phyloP scores from a whole-genome alignment of 2,888 invertebrate genomes.

The Falcaria lacertinaria region DNA sequence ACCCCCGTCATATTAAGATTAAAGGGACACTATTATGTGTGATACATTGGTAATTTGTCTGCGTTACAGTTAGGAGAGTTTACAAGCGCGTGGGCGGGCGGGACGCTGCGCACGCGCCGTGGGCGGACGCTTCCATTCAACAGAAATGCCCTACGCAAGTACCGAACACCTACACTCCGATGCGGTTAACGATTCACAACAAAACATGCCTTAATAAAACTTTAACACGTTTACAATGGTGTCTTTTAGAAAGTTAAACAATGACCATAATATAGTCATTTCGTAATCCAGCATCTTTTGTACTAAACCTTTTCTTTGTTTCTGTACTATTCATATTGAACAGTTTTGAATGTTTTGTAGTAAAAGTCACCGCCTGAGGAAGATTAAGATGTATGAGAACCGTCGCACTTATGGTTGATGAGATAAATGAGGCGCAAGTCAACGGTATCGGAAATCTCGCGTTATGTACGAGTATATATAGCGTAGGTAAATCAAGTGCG shows the following conservation, averaged over 20 bases:
- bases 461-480: constrained; percentile 35
- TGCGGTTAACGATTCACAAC: constrained; percentile 51
- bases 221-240: constrained; percentile 44
- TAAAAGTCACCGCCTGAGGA: not conserved
- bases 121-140: constrained; percentile 61
- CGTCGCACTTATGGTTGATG: constrained; percentile 35
- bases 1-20: constrained; percentile 44
- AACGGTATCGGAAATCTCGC: constrained; percentile 33
- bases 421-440: constrained; percentile 34
- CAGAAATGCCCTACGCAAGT: constrained; percentile 49
- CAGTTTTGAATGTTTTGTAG: too few species aligned
- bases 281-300: constrained; percentile 27
- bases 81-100: constrained; percentile 66
- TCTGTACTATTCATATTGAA: too few species aligned
- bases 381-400: constrained; percentile 22
- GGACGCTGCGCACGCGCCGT: constrained; percentile 48
- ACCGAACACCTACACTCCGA: constrained; percentile 50
- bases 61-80: constrained; percentile 65
- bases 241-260: constrained; percentile 34
- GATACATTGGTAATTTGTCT: constrained; percentile 62
- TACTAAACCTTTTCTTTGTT: too few species aligned
- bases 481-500: constrained; percentile 53
- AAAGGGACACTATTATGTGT: constrained; percentile 42
- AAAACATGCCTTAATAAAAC: constrained; percentile 53
- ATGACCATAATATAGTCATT: constrained; percentile 22